Evolutionary conservation across 1,140 invertebrate genomes (phyloP).

Genomic region (Charaxes varanes): DNA sequence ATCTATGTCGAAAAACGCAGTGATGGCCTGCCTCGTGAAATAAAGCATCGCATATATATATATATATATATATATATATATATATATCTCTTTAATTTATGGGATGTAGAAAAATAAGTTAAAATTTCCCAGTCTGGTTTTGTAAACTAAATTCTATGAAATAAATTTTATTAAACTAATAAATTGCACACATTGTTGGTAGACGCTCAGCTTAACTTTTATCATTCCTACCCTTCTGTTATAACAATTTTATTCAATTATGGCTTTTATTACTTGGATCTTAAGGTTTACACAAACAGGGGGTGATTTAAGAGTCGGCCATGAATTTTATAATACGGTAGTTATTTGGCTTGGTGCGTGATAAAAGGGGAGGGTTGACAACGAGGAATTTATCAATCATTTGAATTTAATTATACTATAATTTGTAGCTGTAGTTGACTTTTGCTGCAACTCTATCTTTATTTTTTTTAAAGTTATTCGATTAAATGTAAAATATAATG

Average conservation of each 20-base stretch:
- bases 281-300: conserved; percentile 4
- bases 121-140: no score
- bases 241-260: conserved; percentile 3
- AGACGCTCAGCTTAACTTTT: not conserved
- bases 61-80: no score
- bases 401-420: conserved; percentile 17
- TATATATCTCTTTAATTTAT: no score
- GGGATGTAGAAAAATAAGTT: no score
- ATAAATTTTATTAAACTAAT: no score
- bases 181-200: not conserved
- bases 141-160: no score
- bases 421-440: conserved; percentile 25
- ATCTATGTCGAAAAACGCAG: no score
- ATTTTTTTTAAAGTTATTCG: no score
- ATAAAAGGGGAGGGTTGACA: conserved; percentile 13
- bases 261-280: not conserved
- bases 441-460: conserved; percentile 6
- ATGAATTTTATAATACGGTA: conserved; percentile 9
- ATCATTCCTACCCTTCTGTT: conserved; percentile 3
- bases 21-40: no score
- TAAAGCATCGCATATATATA: no score
- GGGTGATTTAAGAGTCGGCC: conserved; percentile 2
- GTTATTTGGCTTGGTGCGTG: conserved; percentile 15
- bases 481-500: no score
- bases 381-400: conserved; percentile 19